Evolutionary conservation across 1,140 invertebrate genomes (phyloP), one percentile per base, ranked within the genome.

Genomic region (Drosophila setifemur): DNA sequence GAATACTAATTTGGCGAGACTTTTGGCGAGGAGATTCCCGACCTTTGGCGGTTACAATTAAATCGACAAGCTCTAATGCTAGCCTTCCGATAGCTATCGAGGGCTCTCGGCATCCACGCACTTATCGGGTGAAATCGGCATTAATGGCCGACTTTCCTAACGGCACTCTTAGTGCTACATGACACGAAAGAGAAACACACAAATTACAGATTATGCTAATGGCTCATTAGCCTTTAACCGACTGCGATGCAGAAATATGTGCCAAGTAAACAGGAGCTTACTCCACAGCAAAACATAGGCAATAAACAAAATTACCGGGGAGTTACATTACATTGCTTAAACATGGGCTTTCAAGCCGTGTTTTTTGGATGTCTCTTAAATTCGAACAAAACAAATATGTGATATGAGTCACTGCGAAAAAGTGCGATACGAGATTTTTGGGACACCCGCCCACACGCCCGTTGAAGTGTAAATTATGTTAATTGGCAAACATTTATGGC

Each of bases 401-500:
- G 9, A 28, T 7, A 8, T 60, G 55, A 52, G 2, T 43, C 16
- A 33, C 6, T 6, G 19, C 0, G n/a, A 44, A 42, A 26, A 35
- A 12, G 37, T 6, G 18, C 18, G 16, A 26, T 18, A 45, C 18
- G 16, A 26, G 21, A 45, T n/a, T 19, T 7, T 7, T 25, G 8
- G 18, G 23, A 19, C 60, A 25, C 44, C 49, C n/a, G n/a, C n/a
- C 49, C 63, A 55, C 49, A 31, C 16, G 19, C 8, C n/a, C 19
- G 18, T 2, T 29, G 16, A 77, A 77, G 79, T 85, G 73, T 58
- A 71, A 85, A 83, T 78, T 61, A 85, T 85, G 79, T 70, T 85
- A 83, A 83, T 83, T 83, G 64, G 64, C 67, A 77, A 82, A 70
- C 52, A 69, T 74, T 81, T 83, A 74, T 85, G 73, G 60, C 70